phyloP scores from a whole-genome alignment of 2,888 invertebrate species.

The Eupithecia exiguata region DNA sequence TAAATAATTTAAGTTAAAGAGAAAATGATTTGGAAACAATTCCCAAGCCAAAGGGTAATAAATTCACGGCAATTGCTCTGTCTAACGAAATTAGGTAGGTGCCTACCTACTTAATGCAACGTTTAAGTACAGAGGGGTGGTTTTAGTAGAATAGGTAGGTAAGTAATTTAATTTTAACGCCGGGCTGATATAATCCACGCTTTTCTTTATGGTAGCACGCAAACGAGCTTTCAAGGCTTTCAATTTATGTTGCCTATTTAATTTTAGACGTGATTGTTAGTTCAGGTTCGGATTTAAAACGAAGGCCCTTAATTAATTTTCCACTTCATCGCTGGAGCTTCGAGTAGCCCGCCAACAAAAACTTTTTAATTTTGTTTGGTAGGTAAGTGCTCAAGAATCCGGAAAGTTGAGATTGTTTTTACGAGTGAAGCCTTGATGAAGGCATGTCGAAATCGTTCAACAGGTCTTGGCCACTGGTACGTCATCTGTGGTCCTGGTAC shows the following conservation, averaged over 20 bases:
- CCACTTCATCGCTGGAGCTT: slow-evolving; percentile 40
- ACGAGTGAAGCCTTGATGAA: slow-evolving; percentile 52
- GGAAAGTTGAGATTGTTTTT: slow-evolving; percentile 77
- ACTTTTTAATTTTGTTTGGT: slow-evolving; percentile 67
- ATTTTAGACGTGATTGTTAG: not conserved
- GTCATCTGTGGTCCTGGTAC: slow-evolving; percentile 45
- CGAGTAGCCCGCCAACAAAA: slow-evolving; percentile 49
- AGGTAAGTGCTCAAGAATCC: slow-evolving; percentile 61
- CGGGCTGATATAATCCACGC: not conserved
- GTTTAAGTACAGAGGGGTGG: not conserved
- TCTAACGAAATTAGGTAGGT: not conserved
- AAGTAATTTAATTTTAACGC: slow-evolving; percentile 1
- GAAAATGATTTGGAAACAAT: slow-evolving; percentile 13
- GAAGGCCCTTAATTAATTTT: slow-evolving; percentile 47
- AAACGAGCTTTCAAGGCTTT: not conserved
- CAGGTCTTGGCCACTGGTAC: slow-evolving; percentile 60
- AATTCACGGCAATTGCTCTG: slow-evolving; percentile 3
- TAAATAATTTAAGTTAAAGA: slow-evolving; percentile 13
- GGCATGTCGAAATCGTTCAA: slow-evolving; percentile 68
- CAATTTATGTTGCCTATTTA: not conserved
- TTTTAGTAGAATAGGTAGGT: not conserved
- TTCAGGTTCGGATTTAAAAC: not conserved
- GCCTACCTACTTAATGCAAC: not conserved
- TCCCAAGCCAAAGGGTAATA: slow-evolving; percentile 1
- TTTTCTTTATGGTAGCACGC: not conserved